A percentile compares a stretch with the other conserved stretches of the same genome.
These are phyloP conservation scores for Mormyrops attenuatus DNA, from an alignment of 2,797 vertebrate species.

Conservation along the genomic window DNA sequence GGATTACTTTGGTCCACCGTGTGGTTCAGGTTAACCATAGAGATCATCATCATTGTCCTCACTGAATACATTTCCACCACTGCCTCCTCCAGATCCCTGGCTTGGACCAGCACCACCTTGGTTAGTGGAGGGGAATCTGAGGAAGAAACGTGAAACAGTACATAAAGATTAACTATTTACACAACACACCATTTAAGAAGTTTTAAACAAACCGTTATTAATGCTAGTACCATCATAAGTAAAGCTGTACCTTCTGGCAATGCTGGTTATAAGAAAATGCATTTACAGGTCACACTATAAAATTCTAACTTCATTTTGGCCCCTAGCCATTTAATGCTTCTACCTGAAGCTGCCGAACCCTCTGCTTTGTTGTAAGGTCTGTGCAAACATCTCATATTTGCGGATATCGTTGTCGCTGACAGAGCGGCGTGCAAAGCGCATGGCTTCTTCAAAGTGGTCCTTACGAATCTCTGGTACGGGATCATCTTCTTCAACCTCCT, in stretches of 20 bases:
- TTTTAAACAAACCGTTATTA: neutral
- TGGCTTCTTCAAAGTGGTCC: constrained; percentile 98
- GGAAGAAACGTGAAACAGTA: neutral
- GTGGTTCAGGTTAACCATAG: constrained; percentile 73
- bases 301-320: neutral
- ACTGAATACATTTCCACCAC: constrained; percentile 81
- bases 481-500: constrained; percentile 89
- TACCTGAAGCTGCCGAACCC: constrained; percentile 99
- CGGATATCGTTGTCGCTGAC: constrained; percentile 79
- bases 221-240: neutral
- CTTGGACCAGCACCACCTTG: constrained; percentile 82
- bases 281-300: neutral
- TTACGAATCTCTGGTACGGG: constrained; percentile 76
- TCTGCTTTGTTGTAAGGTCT: constrained; percentile 76
- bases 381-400: constrained; percentile 78
- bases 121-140: constrained; percentile 89
- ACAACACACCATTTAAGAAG: neutral
- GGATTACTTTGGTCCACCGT: constrained; percentile 45
- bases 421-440: constrained; percentile 92
- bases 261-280: neutral
- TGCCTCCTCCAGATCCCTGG: constrained; percentile 82
- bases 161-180: neutral
- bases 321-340: constrained; percentile 3
- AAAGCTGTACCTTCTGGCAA: neutral
- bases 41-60: constrained; percentile 97